phyloP scores from a whole-genome alignment of 2,113 vertebrate species.

The Bos indicus region DNA sequence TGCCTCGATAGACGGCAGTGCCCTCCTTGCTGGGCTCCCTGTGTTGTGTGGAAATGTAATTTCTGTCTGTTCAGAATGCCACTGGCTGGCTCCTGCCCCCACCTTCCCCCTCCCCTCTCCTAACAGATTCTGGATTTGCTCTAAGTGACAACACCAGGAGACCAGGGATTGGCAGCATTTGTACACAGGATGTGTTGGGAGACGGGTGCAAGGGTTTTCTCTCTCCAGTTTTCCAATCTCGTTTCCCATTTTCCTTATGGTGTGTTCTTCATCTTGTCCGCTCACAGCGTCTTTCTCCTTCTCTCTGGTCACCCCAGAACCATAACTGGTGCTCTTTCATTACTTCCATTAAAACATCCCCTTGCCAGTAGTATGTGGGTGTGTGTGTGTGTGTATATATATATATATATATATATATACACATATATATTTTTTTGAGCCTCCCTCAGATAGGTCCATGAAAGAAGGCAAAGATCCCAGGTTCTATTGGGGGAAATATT shows the following conservation, averaged over 20 bases:
- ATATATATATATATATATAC: too few relatives aligned
- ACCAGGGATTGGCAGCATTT: background rate
- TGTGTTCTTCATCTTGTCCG: background rate
- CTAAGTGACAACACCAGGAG: background rate
- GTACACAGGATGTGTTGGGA: background rate
- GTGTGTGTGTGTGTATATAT: background rate
- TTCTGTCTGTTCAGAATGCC: background rate
- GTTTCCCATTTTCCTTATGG: background rate
- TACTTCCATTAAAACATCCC: background rate
- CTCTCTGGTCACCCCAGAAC: background rate
- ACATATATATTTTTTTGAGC: background rate
- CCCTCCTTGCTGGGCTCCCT: background rate
- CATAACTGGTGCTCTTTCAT: background rate
- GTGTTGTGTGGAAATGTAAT: background rate
- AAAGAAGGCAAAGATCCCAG: background rate
- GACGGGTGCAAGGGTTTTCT: fast-evolving
- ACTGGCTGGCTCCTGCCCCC: background rate
- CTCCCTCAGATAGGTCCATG: background rate
- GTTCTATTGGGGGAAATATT: background rate
- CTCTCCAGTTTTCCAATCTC: background rate
- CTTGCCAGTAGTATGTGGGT: background rate
- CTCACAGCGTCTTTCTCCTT: background rate
- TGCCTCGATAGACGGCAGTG: background rate
- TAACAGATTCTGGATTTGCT: background rate
- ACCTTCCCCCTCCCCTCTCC: background rate